Conservation (phyloP, 2,113 vertebrate species). For the Pseudopodoces humilis region DNA sequence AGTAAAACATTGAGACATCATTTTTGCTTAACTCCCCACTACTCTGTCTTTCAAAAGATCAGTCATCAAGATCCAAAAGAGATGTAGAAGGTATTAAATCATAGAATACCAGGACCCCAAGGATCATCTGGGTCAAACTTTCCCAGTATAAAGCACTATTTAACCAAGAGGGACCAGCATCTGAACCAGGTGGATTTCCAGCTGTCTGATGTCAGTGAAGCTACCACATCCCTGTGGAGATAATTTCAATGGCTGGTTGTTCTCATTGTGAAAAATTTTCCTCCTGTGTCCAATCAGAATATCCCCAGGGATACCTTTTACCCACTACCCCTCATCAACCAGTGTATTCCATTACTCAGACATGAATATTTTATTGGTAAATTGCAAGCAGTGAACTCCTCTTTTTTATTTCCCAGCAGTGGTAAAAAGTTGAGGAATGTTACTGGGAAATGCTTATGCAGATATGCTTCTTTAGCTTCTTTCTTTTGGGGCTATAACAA, state of each 20-base stretch:
- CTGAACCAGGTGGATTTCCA: background rate
- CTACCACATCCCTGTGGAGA: background rate
- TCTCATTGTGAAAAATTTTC: background rate
- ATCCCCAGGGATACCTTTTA: background rate
- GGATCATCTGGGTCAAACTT: background rate
- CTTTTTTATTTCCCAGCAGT: background rate
- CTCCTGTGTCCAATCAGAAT: background rate
- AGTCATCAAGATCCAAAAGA: background rate
- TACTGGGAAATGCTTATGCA: background rate
- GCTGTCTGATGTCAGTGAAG: fast-evolving
- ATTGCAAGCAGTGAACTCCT: background rate
- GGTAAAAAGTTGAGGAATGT: background rate
- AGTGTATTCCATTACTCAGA: background rate
- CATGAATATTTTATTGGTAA: background rate
- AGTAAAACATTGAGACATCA: background rate
- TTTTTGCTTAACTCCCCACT: background rate
- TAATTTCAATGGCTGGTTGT: background rate
- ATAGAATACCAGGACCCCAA: background rate
- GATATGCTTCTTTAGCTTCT: background rate
- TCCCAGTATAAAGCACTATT: background rate
- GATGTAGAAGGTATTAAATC: background rate
- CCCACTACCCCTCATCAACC: background rate
- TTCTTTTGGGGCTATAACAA: background rate
- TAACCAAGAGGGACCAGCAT: background rate
- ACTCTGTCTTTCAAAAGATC: background rate